phyloP scores from a whole-genome alignment of 2,797 vertebrate genomes.

The Glyptemys insculpta region DNA sequence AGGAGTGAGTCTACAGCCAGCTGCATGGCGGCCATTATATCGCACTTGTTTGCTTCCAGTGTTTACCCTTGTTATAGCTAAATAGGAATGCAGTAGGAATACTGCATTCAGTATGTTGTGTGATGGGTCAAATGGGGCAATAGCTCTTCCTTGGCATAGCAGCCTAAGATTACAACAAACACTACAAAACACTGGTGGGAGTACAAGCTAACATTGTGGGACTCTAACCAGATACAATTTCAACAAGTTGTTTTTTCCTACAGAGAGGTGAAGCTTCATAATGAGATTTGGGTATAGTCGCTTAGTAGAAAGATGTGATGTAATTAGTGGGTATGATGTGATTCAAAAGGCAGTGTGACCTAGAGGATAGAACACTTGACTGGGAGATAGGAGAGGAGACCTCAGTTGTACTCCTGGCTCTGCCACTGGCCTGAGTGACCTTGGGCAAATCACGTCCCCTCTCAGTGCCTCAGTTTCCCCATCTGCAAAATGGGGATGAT shows the following conservation, averaged over 20 bases:
- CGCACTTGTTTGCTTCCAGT: not conserved
- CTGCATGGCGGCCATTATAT: not conserved
- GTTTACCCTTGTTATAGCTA: not conserved
- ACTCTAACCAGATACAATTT: not conserved
- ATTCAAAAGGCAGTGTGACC: not conserved
- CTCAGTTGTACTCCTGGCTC: not conserved
- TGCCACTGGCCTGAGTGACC: not conserved
- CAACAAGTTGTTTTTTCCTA: not conserved
- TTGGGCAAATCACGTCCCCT: not conserved
- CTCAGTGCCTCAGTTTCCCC: not conserved
- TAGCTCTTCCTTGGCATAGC: not conserved
- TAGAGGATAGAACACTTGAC: not conserved
- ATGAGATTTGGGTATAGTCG: not conserved
- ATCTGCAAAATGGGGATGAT: conserved; percentile 6
- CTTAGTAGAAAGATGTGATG: not conserved
- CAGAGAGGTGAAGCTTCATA: not conserved
- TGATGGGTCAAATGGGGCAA: not conserved
- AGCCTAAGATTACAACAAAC: not conserved
- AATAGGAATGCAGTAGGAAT: not conserved
- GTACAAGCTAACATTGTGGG: not conserved
- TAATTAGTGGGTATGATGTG: not conserved
- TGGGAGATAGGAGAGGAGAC: not conserved
- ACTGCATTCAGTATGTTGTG: not conserved
- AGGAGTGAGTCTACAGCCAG: not conserved
- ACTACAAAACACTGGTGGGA: not conserved